Percentiles rank a stretch among this genome's conserved stretches.
Evolutionary conservation across 35 echinoderm and acorn worm genomes (phyloP).

Genomic region (Stichopus chloronotus): DNA sequence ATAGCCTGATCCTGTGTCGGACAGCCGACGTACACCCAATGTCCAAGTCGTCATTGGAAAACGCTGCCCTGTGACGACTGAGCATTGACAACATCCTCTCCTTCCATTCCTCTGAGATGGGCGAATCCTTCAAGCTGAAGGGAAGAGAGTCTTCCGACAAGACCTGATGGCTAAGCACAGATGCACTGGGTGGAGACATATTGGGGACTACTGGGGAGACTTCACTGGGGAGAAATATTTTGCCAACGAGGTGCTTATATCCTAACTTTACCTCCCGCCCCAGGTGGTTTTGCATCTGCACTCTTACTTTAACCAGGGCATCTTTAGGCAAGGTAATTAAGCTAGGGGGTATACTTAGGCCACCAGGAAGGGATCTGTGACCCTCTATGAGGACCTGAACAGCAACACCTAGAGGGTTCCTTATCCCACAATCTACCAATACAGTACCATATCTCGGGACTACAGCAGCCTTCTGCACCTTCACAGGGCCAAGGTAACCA

Average conservation of each 20-base stretch:
- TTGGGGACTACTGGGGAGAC: no score
- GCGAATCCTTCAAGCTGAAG: slow-evolving; percentile 34
- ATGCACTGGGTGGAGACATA: no score
- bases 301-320: no score
- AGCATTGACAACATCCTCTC: neutral
- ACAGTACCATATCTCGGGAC: neutral
- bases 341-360: neutral
- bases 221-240: no score
- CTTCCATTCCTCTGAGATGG: neutral
- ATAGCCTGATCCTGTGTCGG: slow-evolving; percentile 56
- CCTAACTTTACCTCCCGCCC: no score
- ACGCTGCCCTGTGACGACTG: neutral
- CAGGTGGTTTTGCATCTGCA: no score
- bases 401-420: neutral
- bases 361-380: neutral
- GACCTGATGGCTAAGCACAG: no score
- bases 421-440: neutral
- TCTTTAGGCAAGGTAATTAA: neutral
- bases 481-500: slow-evolving; percentile 21
- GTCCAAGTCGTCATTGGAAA: slow-evolving; percentile 53
- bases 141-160: slow-evolving; percentile 38
- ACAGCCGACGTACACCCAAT: slow-evolving; percentile 70
- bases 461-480: neutral
- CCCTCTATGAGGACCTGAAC: slow-evolving; percentile 20
- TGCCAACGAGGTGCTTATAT: no score